phyloP scores from a whole-genome alignment of 1,140 invertebrate species.

The Acromyrmex charruanus region DNA sequence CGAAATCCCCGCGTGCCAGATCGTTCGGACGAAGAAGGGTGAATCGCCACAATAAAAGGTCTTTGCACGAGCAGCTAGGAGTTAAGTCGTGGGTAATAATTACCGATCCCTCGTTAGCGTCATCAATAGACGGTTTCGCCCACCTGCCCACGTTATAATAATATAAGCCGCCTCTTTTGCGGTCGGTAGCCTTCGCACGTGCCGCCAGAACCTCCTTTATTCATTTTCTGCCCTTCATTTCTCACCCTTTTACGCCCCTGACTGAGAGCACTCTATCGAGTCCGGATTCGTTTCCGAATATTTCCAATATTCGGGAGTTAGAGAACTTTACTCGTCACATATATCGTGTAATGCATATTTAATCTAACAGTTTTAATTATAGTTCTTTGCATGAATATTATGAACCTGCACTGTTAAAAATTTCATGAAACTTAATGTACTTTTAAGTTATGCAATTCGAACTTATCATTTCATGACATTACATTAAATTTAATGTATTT shows the following conservation, averaged over 20 bases:
- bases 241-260: slow-evolving; percentile 63
- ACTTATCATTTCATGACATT: too few relatives aligned
- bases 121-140: slow-evolving; percentile 76
- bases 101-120: slow-evolving; percentile 78
- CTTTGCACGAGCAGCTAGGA: slow-evolving; percentile 78
- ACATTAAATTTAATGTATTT: too few relatives aligned
- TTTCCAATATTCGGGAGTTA: neutral
- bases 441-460: too few relatives aligned
- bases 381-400: neutral
- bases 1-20: slow-evolving; percentile 65
- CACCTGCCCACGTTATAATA: slow-evolving; percentile 83
- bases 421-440: too few relatives aligned
- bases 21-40: slow-evolving; percentile 59
- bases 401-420: too few relatives aligned
- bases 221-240: slow-evolving; percentile 73
- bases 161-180: slow-evolving; percentile 82
- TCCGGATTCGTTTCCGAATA: slow-evolving; percentile 31
- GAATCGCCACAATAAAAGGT: slow-evolving; percentile 73
- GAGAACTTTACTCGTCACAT: neutral
- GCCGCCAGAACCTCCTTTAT: slow-evolving; percentile 76
- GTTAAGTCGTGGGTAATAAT: slow-evolving; percentile 82
- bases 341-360: neutral
- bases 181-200: slow-evolving; percentile 81
- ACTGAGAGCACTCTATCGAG: slow-evolving; percentile 51
- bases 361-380: slow-evolving; percentile 5